These are phyloP conservation scores for Spodoptera litura DNA, from an alignment of 1,140 invertebrate genomes.

Conservation along the genomic window DNA sequence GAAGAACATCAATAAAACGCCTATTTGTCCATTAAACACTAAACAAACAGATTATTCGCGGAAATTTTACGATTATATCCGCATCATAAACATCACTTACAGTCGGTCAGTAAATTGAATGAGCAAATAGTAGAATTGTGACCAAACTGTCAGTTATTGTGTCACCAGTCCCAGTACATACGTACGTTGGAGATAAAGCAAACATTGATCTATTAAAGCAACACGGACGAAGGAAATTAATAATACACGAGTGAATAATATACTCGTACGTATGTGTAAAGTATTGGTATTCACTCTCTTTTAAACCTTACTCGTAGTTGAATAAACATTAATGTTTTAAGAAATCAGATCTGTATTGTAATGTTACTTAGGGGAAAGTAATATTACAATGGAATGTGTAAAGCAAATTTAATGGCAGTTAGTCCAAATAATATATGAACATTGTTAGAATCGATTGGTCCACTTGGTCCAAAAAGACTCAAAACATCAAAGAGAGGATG, in stretches of 20 bases:
- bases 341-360: too few relatives aligned
- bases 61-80: slow-evolving; percentile 14
- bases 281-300: too few relatives aligned
- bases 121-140: slow-evolving; percentile 17
- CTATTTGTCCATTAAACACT: neutral
- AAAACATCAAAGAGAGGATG: too few relatives aligned
- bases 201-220: slow-evolving; percentile 5
- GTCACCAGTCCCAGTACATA: neutral
- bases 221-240: neutral
- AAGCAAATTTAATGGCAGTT: too few relatives aligned
- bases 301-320: too few relatives aligned
- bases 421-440: too few relatives aligned
- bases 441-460: too few relatives aligned
- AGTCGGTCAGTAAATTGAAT: neutral
- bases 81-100: neutral
- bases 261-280: too few relatives aligned
- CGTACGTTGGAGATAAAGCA: neutral
- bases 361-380: too few relatives aligned
- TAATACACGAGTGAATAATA: neutral
- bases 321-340: too few relatives aligned
- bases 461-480: too few relatives aligned
- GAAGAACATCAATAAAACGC: neutral
- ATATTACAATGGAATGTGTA: too few relatives aligned
- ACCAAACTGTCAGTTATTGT: slow-evolving; percentile 26
- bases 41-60: neutral